These are phyloP conservation scores for Puntigrus tetrazona DNA, from an alignment of 2,113 vertebrate species.

Conservation along the genomic window DNA sequence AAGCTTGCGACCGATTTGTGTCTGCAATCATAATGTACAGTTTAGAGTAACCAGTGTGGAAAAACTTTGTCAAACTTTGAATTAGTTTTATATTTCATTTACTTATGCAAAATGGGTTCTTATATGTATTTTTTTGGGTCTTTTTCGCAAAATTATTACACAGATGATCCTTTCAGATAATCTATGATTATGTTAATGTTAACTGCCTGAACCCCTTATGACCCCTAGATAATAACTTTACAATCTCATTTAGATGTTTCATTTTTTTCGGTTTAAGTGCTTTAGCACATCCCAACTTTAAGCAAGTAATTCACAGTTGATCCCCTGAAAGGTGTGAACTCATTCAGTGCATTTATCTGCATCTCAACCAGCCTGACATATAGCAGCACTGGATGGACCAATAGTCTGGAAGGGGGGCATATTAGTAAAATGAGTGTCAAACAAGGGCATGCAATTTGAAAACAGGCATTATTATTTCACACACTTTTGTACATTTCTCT, in stretches of 20 bases:
- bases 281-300: not conserved
- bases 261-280: not conserved
- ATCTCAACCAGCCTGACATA: not conserved
- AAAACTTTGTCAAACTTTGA: not conserved
- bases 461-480: not conserved
- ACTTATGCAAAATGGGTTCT: not conserved
- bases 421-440: not conserved
- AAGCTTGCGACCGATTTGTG: not conserved
- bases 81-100: not conserved
- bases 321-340: not conserved
- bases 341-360: not conserved
- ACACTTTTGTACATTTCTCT: not conserved
- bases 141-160: not conserved
- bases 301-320: not conserved
- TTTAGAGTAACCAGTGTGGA: not conserved
- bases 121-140: not conserved
- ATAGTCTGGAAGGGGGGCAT: not conserved
- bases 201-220: not conserved
- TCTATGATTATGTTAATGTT: not conserved
- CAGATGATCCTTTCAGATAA: not conserved
- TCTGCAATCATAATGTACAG: not conserved
- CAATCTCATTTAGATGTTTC: not conserved
- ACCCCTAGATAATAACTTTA: not conserved
- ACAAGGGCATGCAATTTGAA: not conserved
- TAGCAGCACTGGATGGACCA: not conserved